These are phyloP conservation scores for Hoplostethus atlanticus DNA, from an alignment of 2,797 vertebrate genomes.

Conservation along the genomic window DNA sequence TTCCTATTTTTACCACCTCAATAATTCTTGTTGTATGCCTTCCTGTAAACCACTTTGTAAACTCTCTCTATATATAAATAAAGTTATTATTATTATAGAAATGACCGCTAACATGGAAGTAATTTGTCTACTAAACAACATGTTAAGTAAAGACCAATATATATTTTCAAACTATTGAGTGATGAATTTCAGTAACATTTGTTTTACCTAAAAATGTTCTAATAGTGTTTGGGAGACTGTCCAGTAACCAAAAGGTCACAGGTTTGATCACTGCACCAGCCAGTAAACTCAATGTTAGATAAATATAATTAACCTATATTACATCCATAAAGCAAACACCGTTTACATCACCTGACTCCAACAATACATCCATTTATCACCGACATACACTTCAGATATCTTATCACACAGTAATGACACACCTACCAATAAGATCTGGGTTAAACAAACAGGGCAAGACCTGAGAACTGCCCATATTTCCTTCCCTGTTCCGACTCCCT, in stretches of 20 bases:
- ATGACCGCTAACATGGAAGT: too few species aligned
- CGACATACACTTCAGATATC: background rate
- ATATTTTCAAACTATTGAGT: background rate
- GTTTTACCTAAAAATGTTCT: too few species aligned
- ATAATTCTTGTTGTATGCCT: too few species aligned
- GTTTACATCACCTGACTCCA: background rate
- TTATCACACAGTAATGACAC: background rate
- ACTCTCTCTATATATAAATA: too few species aligned
- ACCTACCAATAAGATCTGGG: background rate
- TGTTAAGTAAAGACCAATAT: too few species aligned
- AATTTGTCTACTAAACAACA: too few species aligned
- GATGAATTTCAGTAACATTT: too few species aligned
- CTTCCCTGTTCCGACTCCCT: background rate
- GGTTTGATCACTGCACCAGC: background rate
- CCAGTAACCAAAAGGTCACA: background rate
- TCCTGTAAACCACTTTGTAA: too few species aligned
- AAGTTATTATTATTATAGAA: too few species aligned
- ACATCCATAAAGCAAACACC: background rate
- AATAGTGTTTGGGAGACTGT: too few species aligned
- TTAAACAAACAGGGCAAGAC: background rate
- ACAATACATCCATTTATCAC: background rate
- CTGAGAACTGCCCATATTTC: background rate
- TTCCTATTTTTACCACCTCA: too few species aligned
- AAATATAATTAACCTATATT: background rate
- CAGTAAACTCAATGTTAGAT: too few species aligned